These are phyloP conservation scores for Myotis davidii DNA, from an alignment of 2,113 vertebrate species.

Conservation along the genomic window DNA sequence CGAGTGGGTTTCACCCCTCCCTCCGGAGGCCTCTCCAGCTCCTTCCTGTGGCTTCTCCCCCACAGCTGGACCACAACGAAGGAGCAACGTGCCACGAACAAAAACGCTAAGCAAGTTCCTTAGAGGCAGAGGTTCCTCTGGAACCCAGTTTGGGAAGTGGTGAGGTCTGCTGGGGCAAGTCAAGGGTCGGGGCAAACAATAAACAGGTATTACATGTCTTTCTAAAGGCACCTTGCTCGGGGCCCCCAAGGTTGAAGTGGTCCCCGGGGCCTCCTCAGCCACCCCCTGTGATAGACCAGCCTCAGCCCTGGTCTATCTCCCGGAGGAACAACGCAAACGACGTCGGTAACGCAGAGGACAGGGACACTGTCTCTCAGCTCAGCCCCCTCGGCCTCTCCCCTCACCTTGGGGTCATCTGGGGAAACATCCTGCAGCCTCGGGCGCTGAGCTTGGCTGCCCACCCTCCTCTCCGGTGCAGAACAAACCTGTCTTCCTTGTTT, in stretches of 20 bases:
- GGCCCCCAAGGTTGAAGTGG: not conserved
- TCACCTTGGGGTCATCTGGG: not conserved
- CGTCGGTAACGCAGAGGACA: not conserved
- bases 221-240: no score
- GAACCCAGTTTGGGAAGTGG: not conserved
- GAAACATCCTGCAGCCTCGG: not conserved
- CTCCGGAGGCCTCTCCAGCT: not conserved
- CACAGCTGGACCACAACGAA: not conserved
- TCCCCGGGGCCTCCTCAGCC: not conserved
- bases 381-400: no score
- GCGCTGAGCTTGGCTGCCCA: not conserved
- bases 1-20: not conserved
- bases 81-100: not conserved
- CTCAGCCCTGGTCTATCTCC: not conserved
- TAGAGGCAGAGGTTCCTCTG: not conserved
- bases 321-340: not conserved
- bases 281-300: not conserved
- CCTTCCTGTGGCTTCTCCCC: not conserved
- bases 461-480: not conserved
- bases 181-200: not conserved
- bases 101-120: not conserved
- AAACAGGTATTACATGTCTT: not conserved
- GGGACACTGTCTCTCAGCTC: not conserved
- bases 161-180: not conserved
- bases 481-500: conserved; percentile 96